These are phyloP conservation scores for Cassiopea andromeda DNA, from an alignment of 30 jellyfish, hydroid and myxozoan genomes.

Conservation along the genomic window DNA sequence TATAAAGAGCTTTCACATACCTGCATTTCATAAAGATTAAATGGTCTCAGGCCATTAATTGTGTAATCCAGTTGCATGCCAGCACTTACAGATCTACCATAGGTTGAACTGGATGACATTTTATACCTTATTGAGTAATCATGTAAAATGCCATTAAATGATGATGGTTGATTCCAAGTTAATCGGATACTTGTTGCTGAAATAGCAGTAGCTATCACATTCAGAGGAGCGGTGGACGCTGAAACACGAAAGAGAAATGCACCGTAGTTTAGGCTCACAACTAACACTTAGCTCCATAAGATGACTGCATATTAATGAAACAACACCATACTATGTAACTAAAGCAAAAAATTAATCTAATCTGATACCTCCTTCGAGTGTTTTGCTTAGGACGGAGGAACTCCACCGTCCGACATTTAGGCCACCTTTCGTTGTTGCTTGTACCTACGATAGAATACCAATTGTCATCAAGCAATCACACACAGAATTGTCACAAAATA, in stretches of 20 bases:
- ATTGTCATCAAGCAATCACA: not conserved
- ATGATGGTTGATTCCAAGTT: not conserved
- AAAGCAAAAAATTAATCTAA: too few species aligned
- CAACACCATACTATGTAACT: too few species aligned
- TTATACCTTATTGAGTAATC: not conserved
- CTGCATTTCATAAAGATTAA: not conserved
- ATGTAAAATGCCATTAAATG: not conserved
- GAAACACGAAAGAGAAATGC: not conserved
- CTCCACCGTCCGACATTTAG: not conserved
- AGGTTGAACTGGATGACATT: not conserved
- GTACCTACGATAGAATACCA: not conserved
- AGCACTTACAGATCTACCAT: not conserved
- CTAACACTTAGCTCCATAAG: not conserved
- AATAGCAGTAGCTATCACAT: not conserved
- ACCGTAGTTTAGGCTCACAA: not conserved
- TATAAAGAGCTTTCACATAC: not conserved
- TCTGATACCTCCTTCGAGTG: not conserved
- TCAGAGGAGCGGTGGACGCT: not conserved
- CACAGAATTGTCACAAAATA: not conserved
- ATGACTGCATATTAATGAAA: not conserved
- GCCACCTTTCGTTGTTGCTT: not conserved
- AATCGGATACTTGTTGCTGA: not conserved
- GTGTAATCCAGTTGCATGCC: not conserved
- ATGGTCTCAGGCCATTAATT: not conserved
- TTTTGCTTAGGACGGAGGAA: not conserved